These are phyloP conservation scores for Petrosia ficiformis DNA, from an alignment of 37 sponge, comb jelly and placozoan genomes.

Conservation along the genomic window DNA sequence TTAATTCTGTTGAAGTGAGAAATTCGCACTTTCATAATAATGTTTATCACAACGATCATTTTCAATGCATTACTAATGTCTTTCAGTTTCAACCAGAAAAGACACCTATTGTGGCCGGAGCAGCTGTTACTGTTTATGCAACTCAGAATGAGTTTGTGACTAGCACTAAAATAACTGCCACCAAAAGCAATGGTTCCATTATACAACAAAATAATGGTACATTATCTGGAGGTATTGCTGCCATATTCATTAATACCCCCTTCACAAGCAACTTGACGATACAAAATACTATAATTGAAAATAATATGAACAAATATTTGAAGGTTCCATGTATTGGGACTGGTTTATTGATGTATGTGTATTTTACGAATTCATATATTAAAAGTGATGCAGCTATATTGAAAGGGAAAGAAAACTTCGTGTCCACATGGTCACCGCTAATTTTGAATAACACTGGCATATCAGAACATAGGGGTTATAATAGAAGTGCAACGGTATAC, in stretches of 20 bases:
- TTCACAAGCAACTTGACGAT: neutral
- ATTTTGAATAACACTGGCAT: neutral
- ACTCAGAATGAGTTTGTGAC: neutral
- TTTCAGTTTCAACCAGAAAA: conserved; percentile 1
- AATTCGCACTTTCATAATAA: neutral
- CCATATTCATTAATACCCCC: neutral
- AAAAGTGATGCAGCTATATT: no score
- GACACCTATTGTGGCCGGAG: neutral
- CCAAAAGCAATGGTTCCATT: neutral
- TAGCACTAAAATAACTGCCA: no score
- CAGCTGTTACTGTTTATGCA: conserved; percentile 8
- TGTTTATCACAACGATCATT: neutral
- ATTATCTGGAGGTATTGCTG: neutral
- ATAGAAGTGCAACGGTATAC: conserved; percentile 3
- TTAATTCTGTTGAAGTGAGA: neutral
- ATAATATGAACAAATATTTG: neutral
- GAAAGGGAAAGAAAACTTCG: no score
- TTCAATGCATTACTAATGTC: neutral
- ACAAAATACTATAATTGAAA: neutral
- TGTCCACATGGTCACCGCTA: conserved; percentile 2
- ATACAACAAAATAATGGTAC: neutral
- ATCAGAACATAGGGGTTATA: neutral
- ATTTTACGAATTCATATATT: neutral
- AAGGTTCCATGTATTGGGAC: neutral
- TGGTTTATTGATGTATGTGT: neutral